Conservation (phyloP, 2,797 vertebrate genomes). For the Austrolebias charrua region DNA sequence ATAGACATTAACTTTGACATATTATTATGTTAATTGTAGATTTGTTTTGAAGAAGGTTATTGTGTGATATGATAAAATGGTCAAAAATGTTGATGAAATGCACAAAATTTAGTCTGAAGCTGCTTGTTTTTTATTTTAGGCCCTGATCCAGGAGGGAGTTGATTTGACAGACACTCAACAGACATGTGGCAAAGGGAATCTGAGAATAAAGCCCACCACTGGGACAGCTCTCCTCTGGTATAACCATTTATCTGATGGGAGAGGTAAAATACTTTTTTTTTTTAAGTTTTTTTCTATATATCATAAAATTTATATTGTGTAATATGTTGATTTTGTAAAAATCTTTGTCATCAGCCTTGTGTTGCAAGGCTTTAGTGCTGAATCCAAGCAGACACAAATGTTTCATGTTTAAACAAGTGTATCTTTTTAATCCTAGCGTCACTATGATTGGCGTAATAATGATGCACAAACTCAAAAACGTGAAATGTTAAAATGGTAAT, state of each 20-base stretch:
- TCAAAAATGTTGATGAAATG: not conserved
- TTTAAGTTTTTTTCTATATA: too few species aligned
- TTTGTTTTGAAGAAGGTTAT: not conserved
- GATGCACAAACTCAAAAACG: too few species aligned
- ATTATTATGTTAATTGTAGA: too few species aligned
- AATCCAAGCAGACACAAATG: not conserved
- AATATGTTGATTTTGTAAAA: conserved; percentile 2
- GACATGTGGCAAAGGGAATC: conserved; percentile 90
- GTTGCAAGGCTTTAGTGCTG: not conserved
- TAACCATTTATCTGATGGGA: conserved; percentile 95
- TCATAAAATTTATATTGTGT: too few species aligned
- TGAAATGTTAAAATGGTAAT: too few species aligned
- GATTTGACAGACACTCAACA: conserved; percentile 92
- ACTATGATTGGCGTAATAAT: too few species aligned
- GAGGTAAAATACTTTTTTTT: conserved; percentile 87
- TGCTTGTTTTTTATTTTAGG: conserved; percentile 73
- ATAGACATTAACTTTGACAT: too few species aligned
- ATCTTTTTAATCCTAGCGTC: not conserved
- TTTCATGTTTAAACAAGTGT: too few species aligned
- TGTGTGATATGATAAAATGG: not conserved
- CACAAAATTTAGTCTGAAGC: conserved; percentile 8
- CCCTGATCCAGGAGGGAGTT: conserved; percentile 87
- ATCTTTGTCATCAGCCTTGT: not conserved
- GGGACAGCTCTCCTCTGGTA: conserved; percentile 97
- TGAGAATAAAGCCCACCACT: conserved; percentile 87